Evolutionary conservation across 2,113 vertebrate genomes (phyloP).

Genomic region (Rhipidura dahli): DNA sequence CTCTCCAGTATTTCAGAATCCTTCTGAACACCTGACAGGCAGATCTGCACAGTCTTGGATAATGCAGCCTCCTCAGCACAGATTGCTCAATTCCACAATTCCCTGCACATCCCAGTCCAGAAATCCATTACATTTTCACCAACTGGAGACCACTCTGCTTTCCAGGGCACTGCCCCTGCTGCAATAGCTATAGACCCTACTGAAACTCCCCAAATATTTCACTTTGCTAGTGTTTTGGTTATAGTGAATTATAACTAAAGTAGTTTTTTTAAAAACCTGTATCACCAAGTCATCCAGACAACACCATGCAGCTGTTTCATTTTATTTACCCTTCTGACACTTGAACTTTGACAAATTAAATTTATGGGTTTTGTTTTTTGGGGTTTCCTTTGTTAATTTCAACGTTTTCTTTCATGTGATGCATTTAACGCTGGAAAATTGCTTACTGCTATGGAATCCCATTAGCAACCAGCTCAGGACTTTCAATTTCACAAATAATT

Average conservation of each 20-base stretch:
- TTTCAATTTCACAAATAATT: not conserved
- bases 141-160: not conserved
- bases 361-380: not conserved
- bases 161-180: not conserved
- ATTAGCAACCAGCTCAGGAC: not conserved
- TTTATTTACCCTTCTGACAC: not conserved
- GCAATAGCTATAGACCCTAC: not conserved
- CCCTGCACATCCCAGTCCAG: not conserved
- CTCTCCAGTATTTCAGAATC: not conserved
- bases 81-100: not conserved
- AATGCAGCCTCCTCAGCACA: not conserved
- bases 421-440: not conserved
- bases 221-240: not conserved
- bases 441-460: not conserved
- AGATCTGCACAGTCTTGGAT: not conserved
- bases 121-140: not conserved
- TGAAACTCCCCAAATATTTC: not conserved
- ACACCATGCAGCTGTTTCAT: not conserved
- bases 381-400: not conserved
- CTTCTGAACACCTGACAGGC: not conserved
- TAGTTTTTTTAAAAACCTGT: rapidly evolving
- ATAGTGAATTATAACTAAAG: not conserved
- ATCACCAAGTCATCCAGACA: not conserved
- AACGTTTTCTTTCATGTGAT: not conserved
- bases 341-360: not conserved